Evolutionary conservation across 1,140 invertebrate genomes (phyloP).

Genomic region (Mactra quadrangularis): DNA sequence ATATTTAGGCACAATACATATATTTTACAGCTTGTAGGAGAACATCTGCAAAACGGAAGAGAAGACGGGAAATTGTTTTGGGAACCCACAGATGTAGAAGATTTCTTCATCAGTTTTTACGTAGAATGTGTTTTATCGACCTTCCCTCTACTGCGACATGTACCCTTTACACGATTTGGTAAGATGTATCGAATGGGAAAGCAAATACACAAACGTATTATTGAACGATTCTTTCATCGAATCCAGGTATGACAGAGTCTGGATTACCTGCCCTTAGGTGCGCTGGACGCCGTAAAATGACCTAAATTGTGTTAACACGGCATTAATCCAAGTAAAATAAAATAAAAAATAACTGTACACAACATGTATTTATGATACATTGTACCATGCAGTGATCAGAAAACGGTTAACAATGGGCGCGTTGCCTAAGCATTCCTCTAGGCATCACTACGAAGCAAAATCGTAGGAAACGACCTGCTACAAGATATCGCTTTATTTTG

Average conservation of each 20-base stretch:
- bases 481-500: too few species aligned
- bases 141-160: background rate
- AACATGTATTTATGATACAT: too few species aligned
- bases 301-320: too few species aligned
- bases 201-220: background rate
- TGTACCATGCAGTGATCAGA: too few species aligned
- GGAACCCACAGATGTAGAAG: background rate
- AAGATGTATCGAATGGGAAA: background rate
- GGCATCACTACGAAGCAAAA: too few species aligned
- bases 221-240: background rate
- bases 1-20: background rate
- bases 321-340: too few species aligned
- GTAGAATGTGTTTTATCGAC: background rate
- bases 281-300: too few species aligned
- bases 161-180: background rate
- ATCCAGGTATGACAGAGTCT: background rate
- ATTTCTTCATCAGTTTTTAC: slow-evolving; percentile 1
- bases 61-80: background rate
- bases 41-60: background rate
- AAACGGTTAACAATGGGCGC: too few species aligned
- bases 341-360: too few species aligned
- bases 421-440: too few species aligned
- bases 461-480: too few species aligned
- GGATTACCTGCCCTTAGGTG: background rate
- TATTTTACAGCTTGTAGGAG: slow-evolving; percentile 2